These are phyloP conservation scores for Rhizomys pruinosus DNA, from an alignment of 2,113 vertebrate species.

Conservation along the genomic window DNA sequence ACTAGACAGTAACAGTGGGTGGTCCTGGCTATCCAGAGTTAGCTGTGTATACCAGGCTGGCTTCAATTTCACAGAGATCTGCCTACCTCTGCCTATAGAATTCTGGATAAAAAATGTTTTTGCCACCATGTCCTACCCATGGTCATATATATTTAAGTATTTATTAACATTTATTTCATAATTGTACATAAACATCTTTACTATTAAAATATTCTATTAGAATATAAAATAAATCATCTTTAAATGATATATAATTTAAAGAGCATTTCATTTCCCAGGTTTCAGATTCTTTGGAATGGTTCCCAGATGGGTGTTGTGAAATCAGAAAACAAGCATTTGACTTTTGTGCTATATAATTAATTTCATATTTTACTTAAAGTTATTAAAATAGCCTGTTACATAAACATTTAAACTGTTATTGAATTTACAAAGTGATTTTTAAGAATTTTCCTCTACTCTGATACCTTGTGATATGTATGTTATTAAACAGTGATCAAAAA, in stretches of 20 bases:
- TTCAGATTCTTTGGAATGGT: background rate
- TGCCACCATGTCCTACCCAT: no score
- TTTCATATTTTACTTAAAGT: constrained; percentile 38
- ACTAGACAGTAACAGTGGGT: no score
- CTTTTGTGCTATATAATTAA: background rate
- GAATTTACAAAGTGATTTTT: background rate
- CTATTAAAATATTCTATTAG: background rate
- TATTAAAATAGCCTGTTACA: background rate
- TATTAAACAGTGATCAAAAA: background rate
- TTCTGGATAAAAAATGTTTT: no score
- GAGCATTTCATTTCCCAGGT: background rate
- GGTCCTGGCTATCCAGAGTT: no score
- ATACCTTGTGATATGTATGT: background rate
- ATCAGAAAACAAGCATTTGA: background rate
- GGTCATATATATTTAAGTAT: background rate
- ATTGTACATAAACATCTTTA: background rate
- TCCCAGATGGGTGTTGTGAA: background rate
- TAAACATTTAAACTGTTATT: background rate
- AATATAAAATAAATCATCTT: background rate
- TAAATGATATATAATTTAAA: background rate
- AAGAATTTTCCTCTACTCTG: background rate
- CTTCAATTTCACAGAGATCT: no score
- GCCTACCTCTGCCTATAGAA: no score
- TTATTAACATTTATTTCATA: background rate
- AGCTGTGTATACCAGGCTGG: no score